Evolutionary conservation across 2,797 vertebrate genomes (phyloP).

Genomic region (Galago senegalensis): DNA sequence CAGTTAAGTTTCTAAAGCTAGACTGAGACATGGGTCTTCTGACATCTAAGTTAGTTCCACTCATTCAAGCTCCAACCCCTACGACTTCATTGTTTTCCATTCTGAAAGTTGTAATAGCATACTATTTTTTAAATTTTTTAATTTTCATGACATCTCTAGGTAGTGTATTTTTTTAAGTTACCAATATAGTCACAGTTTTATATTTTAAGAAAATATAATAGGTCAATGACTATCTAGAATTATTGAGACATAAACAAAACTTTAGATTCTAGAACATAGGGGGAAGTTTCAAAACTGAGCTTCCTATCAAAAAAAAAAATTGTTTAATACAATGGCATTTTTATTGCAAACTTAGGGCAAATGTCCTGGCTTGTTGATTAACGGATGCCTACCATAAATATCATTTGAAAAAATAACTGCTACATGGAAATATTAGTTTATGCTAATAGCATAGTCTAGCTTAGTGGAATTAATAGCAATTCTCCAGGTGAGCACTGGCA

Average conservation of each 20-base stretch:
- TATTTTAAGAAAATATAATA: conserved; percentile 43
- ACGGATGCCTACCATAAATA: conserved; percentile 48
- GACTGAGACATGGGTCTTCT: conserved; percentile 1
- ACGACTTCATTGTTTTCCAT: not conserved
- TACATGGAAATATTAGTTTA: conserved; percentile 67
- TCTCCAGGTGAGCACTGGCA: not conserved
- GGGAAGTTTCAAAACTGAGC: conserved; percentile 62
- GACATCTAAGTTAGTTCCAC: not conserved
- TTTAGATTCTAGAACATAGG: conserved; percentile 69
- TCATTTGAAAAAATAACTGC: conserved; percentile 29
- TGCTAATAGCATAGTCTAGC: conserved; percentile 1
- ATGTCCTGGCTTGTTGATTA: conserved; percentile 58
- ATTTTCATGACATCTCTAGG: conserved; percentile 26
- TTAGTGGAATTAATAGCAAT: conserved; percentile 63
- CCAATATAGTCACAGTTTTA: conserved; percentile 4
- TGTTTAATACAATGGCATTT: conserved; percentile 50
- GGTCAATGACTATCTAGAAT: conserved; percentile 58
- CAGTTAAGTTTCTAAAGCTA: not conserved
- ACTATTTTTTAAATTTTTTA: not conserved
- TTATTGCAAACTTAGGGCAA: conserved; percentile 50
- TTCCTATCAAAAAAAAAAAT: conserved; percentile 72
- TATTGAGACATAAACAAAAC: conserved; percentile 71
- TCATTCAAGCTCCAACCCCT: not conserved
- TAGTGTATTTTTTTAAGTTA: conserved; percentile 24
- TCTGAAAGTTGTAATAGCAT: conserved; percentile 4